Conservation (phyloP, 2,797 vertebrate genomes). For the Rhinella marina region DNA sequence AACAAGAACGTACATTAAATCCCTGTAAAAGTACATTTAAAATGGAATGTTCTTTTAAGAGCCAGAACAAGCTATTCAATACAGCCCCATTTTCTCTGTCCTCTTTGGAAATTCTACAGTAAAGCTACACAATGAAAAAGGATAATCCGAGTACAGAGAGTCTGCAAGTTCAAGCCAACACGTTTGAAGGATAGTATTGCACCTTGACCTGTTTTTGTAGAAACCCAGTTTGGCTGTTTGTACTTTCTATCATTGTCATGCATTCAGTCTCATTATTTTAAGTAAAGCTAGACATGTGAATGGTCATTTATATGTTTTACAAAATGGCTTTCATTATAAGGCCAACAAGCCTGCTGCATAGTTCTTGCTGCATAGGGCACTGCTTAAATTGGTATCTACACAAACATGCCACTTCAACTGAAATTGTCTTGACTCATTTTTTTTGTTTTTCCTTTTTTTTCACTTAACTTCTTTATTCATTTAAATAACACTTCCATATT, state of each 20-base stretch:
- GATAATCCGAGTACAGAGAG: background rate
- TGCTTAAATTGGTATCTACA: too few species aligned
- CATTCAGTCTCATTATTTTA: background rate
- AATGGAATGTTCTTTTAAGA: background rate
- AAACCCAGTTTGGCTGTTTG: conserved; percentile 23
- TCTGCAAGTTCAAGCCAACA: background rate
- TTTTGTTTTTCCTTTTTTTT: too few species aligned
- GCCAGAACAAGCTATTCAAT: background rate
- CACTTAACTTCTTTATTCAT: too few species aligned
- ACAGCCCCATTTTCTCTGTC: background rate
- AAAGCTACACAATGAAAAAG: background rate
- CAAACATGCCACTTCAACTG: too few species aligned
- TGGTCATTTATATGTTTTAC: too few species aligned
- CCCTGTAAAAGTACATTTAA: background rate
- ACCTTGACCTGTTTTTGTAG: conserved; percentile 17
- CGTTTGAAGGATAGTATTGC: background rate
- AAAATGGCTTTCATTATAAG: too few species aligned
- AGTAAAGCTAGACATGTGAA: background rate
- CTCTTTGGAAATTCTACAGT: conserved; percentile 26
- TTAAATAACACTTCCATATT: too few species aligned
- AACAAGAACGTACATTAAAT: background rate
- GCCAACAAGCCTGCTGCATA: too few species aligned
- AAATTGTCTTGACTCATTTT: too few species aligned
- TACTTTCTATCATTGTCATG: background rate
- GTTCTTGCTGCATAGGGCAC: too few species aligned